These are phyloP conservation scores for Philonicus albiceps DNA, from an alignment of 2,888 invertebrate genomes.

Conservation along the genomic window DNA sequence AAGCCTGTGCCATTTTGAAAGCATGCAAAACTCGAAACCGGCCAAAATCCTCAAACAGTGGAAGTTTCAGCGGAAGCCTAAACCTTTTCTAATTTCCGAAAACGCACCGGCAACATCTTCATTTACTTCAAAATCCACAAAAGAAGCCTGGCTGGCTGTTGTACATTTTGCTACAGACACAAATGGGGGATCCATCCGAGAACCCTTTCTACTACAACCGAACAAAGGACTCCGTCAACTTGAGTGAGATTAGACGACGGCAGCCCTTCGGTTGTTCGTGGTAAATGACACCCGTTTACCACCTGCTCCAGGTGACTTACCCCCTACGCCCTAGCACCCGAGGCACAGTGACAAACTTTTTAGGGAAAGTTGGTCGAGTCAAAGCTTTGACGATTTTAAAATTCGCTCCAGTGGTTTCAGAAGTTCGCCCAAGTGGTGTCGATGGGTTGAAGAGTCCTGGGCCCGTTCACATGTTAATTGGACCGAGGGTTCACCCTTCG, in stretches of 20 bases:
- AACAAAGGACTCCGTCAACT: neutral
- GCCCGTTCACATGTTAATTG: neutral
- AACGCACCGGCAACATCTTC: neutral
- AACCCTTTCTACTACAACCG: neutral
- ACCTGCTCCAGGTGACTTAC: neutral
- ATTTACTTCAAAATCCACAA: neutral
- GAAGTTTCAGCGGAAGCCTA: neutral
- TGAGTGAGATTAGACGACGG: neutral
- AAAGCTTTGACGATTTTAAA: neutral
- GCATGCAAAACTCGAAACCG: neutral
- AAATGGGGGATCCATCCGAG: neutral
- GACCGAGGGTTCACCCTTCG: neutral
- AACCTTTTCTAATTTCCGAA: neutral
- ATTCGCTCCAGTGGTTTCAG: neutral
- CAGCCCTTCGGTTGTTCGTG: neutral
- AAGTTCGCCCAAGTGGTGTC: neutral
- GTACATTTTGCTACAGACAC: neutral
- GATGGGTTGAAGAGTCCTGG: neutral
- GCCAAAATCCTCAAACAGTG: neutral
- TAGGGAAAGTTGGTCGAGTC: neutral
- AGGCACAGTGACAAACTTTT: neutral
- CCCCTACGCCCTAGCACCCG: neutral
- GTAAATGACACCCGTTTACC: constrained; percentile 5
- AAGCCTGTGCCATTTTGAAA: neutral
- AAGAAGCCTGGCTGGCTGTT: neutral